These are phyloP conservation scores for Halcyon senegalensis DNA, from an alignment of 2,113 vertebrate genomes.

Conservation along the genomic window DNA sequence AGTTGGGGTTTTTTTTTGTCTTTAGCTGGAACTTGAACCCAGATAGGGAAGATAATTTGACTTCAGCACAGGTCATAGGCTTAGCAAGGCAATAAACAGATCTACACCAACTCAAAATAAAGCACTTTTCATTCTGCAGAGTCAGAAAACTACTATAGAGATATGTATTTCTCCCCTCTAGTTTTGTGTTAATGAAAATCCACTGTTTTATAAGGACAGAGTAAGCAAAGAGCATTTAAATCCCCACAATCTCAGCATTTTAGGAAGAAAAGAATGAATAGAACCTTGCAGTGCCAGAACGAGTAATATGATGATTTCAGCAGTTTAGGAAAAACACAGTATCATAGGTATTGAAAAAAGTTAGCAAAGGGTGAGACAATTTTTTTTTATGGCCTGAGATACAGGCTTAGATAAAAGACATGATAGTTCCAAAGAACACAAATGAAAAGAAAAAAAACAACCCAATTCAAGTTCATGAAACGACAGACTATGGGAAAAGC, in stretches of 20 bases:
- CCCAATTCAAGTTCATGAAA: conserved; percentile 28
- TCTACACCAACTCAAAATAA: neutral
- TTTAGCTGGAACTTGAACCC: neutral
- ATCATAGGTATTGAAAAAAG: conserved; percentile 36
- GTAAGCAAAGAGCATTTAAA: neutral
- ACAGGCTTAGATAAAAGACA: conserved; percentile 46
- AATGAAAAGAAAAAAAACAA: conserved; percentile 11
- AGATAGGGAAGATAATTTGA: neutral
- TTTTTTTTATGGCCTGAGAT: conserved; percentile 4
- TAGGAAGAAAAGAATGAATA: neutral
- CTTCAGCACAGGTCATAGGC: neutral
- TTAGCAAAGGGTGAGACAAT: neutral
- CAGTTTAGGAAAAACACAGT: neutral
- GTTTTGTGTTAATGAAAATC: neutral
- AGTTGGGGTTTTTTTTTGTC: neutral
- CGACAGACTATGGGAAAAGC: conserved; percentile 61
- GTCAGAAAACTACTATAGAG: neutral
- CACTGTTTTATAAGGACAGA: neutral
- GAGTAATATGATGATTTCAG: neutral
- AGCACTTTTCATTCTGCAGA: neutral
- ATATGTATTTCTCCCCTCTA: neutral
- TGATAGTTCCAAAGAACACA: conserved; percentile 66
- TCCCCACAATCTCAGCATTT: neutral
- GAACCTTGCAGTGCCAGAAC: neutral
- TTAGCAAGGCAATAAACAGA: neutral